Evolutionary conservation across 2,888 invertebrate species (phyloP), one percentile per base, ranked within the genome.

Genomic region (Caenorhabditis becei): DNA sequence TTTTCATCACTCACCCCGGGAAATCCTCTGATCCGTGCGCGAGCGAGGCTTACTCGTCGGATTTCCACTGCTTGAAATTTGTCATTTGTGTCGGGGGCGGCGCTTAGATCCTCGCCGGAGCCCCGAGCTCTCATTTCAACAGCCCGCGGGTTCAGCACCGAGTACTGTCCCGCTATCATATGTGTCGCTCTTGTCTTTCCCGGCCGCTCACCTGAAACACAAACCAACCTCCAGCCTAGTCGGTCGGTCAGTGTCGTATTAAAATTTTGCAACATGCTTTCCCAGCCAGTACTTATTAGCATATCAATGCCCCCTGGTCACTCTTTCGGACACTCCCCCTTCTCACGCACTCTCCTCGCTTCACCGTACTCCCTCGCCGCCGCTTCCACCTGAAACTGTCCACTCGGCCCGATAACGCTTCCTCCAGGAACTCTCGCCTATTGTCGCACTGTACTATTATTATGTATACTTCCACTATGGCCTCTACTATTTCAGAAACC

Each of bases 271-370:
- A 67, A 41, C 66, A 53, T 66, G 41, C 54, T 44, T 53, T 37
- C 26, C 41, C 54, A 53, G 23, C 16, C 37, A 53, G 28, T 54
- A 67, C 67, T 58, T 67, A 67, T 67, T 67, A 67, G 58, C 67
- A 67, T 67, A 67, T 67, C 67, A 67, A 67, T 67, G 67, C 67
- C 67, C 67, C 16, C 58, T 62, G 62, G 62, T 62, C 62, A 62
- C 62, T 62, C 62, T 62, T 16, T 62, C 62, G 62, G 47, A 41
- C 58, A 28, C 67, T 54, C 44, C 41, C 44, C 54, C 23, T 28
- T 58, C 32, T 44, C 58, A 47, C 32, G 16, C 24, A 1, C 32
- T 23, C 37, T 56, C 54, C 24, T 37, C n/a, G 37, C 28, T 37
- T 53, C 32, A 11, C 23, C 11, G 20, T 24, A 26, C 66, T 66